Percentiles rank a stretch among this genome's conserved stretches.
Conservation (phyloP, 1,140 invertebrate genomes). For the Microplitis mediator region DNA sequence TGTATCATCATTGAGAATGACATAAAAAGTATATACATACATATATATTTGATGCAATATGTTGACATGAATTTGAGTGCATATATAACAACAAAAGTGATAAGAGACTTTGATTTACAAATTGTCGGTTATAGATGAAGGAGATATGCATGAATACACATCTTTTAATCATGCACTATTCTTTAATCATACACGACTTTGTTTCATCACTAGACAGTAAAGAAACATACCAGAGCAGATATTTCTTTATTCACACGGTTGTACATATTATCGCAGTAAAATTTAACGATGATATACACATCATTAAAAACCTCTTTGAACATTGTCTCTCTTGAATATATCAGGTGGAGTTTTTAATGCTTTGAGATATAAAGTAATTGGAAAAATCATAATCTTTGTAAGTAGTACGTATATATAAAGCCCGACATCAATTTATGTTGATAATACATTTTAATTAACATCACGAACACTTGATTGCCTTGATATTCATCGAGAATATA, state of each 20-base stretch:
- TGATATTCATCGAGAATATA: neutral
- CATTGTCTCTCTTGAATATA: neutral
- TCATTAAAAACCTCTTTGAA: constrained; percentile 15
- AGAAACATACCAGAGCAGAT: neutral
- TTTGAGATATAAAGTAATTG: too few relatives aligned
- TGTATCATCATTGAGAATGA: neutral
- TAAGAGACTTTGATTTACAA: constrained; percentile 17
- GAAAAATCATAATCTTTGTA: too few relatives aligned
- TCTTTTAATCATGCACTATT: constrained; percentile 11
- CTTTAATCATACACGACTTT: neutral
- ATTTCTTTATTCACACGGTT: constrained; percentile 5
- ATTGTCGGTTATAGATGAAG: neutral
- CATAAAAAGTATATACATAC: neutral
- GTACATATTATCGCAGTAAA: neutral
- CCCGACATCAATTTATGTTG: too few relatives aligned
- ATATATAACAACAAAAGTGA: neutral
- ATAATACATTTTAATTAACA: neutral
- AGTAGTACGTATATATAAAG: too few relatives aligned
- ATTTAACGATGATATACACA: neutral
- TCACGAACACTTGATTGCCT: neutral
- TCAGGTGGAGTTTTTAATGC: too few relatives aligned
- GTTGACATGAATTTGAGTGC: constrained; percentile 8
- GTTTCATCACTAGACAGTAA: neutral
- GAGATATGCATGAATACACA: neutral
- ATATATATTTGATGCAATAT: neutral